A percentile compares a stretch with the other conserved stretches of the same genome.
Conservation (phyloP, 2,113 vertebrate species). For the Myrmecophaga tridactyla region DNA sequence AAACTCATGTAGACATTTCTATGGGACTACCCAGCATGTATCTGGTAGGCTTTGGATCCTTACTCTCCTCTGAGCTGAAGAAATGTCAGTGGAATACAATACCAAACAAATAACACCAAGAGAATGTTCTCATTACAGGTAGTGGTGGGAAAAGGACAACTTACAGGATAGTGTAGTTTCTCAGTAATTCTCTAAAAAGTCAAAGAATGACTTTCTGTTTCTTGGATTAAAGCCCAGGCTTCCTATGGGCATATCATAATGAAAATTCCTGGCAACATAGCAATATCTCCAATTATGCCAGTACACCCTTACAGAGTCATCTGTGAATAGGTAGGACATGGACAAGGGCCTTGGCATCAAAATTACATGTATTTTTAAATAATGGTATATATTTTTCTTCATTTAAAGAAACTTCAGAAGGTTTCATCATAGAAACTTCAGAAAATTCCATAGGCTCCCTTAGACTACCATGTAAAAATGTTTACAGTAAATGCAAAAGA, state of each 20-base stretch:
- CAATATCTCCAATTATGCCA: neutral
- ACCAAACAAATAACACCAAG: neutral
- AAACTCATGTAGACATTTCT: neutral
- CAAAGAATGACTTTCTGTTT: neutral
- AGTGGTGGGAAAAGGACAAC: neutral
- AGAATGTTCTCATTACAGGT: neutral
- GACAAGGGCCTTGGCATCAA: constrained; percentile 4
- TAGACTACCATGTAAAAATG: neutral
- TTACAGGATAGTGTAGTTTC: neutral
- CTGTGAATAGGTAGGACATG: constrained; percentile 5
- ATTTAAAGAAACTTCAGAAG: no score
- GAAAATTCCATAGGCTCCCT: neutral
- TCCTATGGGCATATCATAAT: constrained; percentile 9
- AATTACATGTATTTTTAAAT: neutral
- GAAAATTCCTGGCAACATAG: constrained; percentile 33
- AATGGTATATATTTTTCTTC: neutral
- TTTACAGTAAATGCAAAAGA: neutral
- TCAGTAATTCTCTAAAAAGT: constrained; percentile 54
- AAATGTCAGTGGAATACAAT: neutral
- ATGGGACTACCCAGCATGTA: neutral
- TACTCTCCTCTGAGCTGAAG: neutral
- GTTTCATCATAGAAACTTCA: neutral
- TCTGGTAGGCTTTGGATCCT: neutral
- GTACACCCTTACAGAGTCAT: neutral
- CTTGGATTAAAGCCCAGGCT: constrained; percentile 44